phyloP scores from a whole-genome alignment of 1,140 invertebrate genomes.

The Spodoptera frugiperda region DNA sequence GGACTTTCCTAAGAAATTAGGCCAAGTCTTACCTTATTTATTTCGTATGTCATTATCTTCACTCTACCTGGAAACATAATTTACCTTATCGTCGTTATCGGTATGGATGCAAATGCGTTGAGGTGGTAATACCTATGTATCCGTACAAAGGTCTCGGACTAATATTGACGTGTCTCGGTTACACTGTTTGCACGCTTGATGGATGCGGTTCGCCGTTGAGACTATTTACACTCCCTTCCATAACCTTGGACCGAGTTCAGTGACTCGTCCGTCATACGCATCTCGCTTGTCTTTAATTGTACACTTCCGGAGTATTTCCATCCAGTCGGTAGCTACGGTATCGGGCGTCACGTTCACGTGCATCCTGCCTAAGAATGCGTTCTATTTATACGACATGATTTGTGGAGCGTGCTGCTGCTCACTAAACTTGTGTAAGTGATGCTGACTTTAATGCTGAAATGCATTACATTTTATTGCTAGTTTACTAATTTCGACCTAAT shows the following conservation, averaged over 20 bases:
- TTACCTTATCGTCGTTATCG: constrained; percentile 36
- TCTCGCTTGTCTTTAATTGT: constrained; percentile 65
- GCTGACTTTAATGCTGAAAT: constrained; percentile 53
- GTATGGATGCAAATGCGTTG: constrained; percentile 12
- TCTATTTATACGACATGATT: constrained; percentile 40
- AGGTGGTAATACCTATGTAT: constrained; percentile 18
- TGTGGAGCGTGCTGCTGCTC: constrained; percentile 18
- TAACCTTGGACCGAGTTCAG: constrained; percentile 75
- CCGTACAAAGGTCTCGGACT: constrained; percentile 46
- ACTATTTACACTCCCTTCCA: constrained; percentile 66
- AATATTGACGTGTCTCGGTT: constrained; percentile 72
- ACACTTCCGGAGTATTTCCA: constrained; percentile 75
- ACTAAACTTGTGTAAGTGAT: constrained; percentile 31
- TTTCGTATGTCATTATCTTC: constrained; percentile 18
- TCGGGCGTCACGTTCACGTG: constrained; percentile 61
- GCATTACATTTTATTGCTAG: constrained; percentile 60
- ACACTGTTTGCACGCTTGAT: constrained; percentile 75
- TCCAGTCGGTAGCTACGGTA: constrained; percentile 68
- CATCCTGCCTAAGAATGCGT: constrained; percentile 61
- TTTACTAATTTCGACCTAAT: constrained; percentile 63
- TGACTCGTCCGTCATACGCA: constrained; percentile 64
- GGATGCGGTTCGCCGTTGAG: constrained; percentile 66
- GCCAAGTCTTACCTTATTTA: too few relatives aligned
- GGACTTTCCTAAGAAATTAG: too few relatives aligned
- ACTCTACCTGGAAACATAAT: constrained; percentile 1